A percentile compares a stretch with the other conserved stretches of the same genome.
Conservation (phyloP, 2,113 vertebrate genomes). For the Forbesichthys agassizii region DNA sequence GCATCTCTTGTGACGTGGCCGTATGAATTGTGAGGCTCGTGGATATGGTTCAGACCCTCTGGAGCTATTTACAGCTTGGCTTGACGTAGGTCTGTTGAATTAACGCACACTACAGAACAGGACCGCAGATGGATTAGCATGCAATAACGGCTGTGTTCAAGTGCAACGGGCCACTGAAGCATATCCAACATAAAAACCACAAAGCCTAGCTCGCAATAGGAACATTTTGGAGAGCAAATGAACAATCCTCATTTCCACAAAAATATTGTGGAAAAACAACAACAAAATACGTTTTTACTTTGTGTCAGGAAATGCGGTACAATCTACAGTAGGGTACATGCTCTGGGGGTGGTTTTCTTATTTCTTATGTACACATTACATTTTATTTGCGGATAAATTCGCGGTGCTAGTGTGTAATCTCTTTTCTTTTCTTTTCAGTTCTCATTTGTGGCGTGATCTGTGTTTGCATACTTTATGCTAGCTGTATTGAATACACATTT, state of each 20-base stretch:
- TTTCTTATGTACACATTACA: not conserved
- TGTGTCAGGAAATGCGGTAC: constrained; percentile 15
- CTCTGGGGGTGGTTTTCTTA: no score
- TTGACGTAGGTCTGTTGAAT: constrained; percentile 61
- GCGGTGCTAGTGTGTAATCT: no score
- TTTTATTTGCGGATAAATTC: not conserved
- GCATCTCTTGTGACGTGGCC: constrained; percentile 47
- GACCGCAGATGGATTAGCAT: constrained; percentile 61
- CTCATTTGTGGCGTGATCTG: not conserved
- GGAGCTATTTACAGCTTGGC: constrained; percentile 69
- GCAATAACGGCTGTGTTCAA: constrained; percentile 56
- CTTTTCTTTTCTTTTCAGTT: no score
- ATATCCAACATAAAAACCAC: constrained; percentile 54
- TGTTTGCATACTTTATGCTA: no score
- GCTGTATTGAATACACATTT: not conserved
- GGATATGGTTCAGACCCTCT: constrained; percentile 42
- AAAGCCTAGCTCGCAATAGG: constrained; percentile 53
- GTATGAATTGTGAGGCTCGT: constrained; percentile 28
- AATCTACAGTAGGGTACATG: constrained; percentile 13
- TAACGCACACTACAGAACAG: constrained; percentile 60
- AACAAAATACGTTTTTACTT: constrained; percentile 34
- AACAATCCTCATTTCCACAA: constrained; percentile 35
- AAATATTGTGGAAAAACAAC: constrained; percentile 48
- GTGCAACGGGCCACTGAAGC: constrained; percentile 52
- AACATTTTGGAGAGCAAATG: constrained; percentile 50